phyloP scores from a whole-genome alignment of 2,113 vertebrate genomes.

The Phocoena sinus region DNA sequence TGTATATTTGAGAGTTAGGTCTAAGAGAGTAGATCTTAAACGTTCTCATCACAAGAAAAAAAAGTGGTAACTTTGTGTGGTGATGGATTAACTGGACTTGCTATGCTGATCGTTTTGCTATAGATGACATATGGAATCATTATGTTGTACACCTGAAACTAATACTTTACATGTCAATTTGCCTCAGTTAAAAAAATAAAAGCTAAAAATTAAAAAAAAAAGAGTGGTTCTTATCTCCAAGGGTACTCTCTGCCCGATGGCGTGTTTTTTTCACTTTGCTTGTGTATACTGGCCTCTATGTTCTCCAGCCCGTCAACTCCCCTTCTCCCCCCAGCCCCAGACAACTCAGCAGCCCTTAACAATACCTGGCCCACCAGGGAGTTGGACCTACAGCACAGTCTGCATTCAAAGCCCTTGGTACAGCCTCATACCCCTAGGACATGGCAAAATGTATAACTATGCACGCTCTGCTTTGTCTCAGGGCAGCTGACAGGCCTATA shows the following conservation, averaged over 20 bases:
- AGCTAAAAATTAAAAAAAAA: background rate
- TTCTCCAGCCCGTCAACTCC: background rate
- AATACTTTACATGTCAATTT: too few species aligned
- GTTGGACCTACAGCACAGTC: background rate
- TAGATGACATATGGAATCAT: background rate
- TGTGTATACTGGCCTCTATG: background rate
- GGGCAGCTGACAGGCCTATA: slow-evolving; percentile 42
- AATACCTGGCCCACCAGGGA: background rate
- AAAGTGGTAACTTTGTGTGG: background rate
- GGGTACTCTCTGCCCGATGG: background rate
- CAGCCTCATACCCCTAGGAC: background rate
- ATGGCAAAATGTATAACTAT: background rate
- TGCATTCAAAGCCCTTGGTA: background rate
- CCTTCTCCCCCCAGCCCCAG: background rate
- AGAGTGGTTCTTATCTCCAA: background rate
- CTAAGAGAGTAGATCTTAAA: background rate
- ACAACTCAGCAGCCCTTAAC: background rate
- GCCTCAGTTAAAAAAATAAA: background rate
- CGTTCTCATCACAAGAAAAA: background rate
- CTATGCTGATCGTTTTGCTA: background rate
- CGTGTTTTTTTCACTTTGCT: background rate
- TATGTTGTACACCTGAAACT: background rate
- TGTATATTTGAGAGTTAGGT: background rate
- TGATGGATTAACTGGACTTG: background rate
- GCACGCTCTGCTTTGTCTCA: slow-evolving; percentile 55